Conservation (phyloP, 2,888 invertebrate species). For the Hyles lineata region DNA sequence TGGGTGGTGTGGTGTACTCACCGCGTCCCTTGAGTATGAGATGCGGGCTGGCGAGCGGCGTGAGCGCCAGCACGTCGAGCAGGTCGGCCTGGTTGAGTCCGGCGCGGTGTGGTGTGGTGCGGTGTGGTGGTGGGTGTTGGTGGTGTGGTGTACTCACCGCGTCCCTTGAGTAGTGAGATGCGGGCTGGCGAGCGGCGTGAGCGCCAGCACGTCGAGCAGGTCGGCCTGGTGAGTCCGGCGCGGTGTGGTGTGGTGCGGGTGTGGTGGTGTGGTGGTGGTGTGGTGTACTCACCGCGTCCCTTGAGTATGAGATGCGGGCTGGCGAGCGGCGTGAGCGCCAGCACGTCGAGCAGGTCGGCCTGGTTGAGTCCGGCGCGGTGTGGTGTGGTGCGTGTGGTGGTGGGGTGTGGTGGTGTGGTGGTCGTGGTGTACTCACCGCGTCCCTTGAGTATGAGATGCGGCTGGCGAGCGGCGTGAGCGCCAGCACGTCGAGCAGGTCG, state of each 20-base stretch:
- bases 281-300: slow-evolving; percentile 59
- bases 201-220: background rate
- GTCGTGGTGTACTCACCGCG: slow-evolving; percentile 31
- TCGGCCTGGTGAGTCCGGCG: slow-evolving; percentile 2
- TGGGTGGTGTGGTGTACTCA: slow-evolving; percentile 37
- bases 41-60: slow-evolving; percentile 7
- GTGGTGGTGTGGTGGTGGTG: slow-evolving; percentile 5
- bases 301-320: no score
- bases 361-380: no score
- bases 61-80: slow-evolving; percentile 3
- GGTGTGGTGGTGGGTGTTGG: background rate
- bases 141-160: slow-evolving; percentile 61
- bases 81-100: slow-evolving; percentile 16
- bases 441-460: no score
- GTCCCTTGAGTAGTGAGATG: slow-evolving; percentile 89
- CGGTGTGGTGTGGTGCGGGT: no score
- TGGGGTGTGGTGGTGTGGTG: background rate
- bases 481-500: slow-evolving; percentile 89
- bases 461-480: no score
- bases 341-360: no score
- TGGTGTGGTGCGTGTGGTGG: background rate
- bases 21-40: slow-evolving; percentile 92
- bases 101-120: slow-evolving; percentile 28
- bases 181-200: no score
- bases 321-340: slow-evolving; percentile 76